Percentiles rank a stretch among this genome's conserved stretches.
These are phyloP conservation scores for Bombus fervidus DNA, from an alignment of 1,140 invertebrate genomes.

Conservation along the genomic window DNA sequence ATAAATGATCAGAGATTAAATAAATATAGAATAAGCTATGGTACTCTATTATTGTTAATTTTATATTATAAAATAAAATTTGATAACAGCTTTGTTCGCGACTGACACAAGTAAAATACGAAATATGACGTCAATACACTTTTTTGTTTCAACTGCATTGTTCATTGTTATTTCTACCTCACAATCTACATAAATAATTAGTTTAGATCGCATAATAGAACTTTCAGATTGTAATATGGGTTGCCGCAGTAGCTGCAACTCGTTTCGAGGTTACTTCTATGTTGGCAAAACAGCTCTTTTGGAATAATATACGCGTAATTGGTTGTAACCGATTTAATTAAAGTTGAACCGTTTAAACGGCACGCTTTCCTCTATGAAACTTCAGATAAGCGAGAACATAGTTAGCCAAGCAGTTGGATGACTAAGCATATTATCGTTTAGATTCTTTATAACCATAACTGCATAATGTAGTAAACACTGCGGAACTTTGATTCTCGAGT, in stretches of 20 bases:
- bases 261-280: constrained; percentile 4
- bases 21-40: not conserved
- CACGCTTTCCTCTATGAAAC: constrained; percentile 8
- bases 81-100: no score
- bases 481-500: not conserved
- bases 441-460: not conserved
- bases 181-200: not conserved
- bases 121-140: not conserved
- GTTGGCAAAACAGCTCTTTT: not conserved
- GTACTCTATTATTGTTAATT: not conserved
- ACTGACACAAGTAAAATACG: no score
- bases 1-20: not conserved
- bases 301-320: constrained; percentile 43
- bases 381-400: not conserved
- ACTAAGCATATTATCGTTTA: constrained; percentile 15
- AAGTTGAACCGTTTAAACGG: constrained; percentile 34
- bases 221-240: not conserved
- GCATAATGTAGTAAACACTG: not conserved
- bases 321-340: constrained; percentile 50
- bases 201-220: not conserved
- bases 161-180: not conserved
- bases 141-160: not conserved
- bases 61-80: no score
- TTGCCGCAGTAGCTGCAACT: constrained; percentile 18
- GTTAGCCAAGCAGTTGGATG: not conserved